Conservation (phyloP, 2,888 invertebrate genomes). For the Drosophila formosana region DNA sequence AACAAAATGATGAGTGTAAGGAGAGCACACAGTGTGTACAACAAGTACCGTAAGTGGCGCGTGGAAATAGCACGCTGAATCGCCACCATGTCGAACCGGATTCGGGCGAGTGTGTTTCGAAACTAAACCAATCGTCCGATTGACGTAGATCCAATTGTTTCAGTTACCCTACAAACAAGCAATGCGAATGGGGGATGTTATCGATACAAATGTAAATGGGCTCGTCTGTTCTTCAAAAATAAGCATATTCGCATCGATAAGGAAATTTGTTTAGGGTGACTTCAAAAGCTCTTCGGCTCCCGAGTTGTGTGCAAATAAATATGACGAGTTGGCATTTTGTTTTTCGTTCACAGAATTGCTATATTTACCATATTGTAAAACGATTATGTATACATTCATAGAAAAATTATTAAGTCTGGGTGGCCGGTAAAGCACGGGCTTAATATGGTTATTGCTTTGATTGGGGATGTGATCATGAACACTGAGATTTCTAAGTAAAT, state of each 20-base stretch:
- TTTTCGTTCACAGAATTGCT: conserved; percentile 5
- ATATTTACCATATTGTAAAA: conserved; percentile 29
- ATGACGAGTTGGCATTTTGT: background rate
- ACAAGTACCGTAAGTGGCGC: too few species aligned
- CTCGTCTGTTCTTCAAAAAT: background rate
- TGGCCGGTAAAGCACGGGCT: too few species aligned
- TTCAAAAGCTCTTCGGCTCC: too few species aligned
- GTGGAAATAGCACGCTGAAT: too few species aligned
- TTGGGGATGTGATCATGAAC: background rate
- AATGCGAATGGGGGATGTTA: background rate
- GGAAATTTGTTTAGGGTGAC: too few species aligned
- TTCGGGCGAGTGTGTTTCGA: background rate
- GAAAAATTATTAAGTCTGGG: conserved; percentile 27
- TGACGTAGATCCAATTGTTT: background rate
- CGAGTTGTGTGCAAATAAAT: background rate
- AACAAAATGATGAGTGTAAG: background rate
- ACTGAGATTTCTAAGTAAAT: background rate
- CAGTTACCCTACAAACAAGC: background rate
- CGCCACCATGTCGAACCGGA: conserved; percentile 3
- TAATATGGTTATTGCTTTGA: conserved; percentile 8
- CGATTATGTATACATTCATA: conserved; percentile 43
- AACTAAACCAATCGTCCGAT: background rate
- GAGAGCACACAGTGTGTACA: background rate
- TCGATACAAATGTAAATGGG: too few species aligned
- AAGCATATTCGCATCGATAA: too few species aligned